Evolutionary conservation across 2,888 invertebrate species (phyloP).

Genomic region (Cosmorhoe ocellata): DNA sequence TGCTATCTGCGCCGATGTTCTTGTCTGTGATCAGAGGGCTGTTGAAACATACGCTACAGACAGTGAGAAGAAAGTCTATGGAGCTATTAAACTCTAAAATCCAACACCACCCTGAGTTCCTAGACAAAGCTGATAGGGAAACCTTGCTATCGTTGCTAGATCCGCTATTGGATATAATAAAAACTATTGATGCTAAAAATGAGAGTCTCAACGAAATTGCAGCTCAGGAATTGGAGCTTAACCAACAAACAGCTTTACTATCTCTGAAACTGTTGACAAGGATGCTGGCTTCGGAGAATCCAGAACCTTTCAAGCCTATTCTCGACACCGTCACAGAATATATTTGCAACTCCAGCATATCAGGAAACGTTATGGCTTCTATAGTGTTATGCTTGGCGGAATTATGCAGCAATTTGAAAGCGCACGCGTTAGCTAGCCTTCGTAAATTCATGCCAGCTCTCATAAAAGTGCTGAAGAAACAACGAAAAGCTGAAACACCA

Average conservation of each 20-base stretch:
- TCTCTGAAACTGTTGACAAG: conserved; percentile 92
- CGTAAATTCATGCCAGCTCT: conserved; percentile 90
- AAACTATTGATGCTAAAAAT: conserved; percentile 71
- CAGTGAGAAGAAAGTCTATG: conserved; percentile 90
- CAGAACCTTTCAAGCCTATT: conserved; percentile 87
- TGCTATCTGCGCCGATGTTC: conserved; percentile 91
- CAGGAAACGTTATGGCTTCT: conserved; percentile 87
- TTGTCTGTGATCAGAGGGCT: conserved; percentile 89
- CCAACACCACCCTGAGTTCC: conserved; percentile 85
- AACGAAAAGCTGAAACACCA: conserved; percentile 83
- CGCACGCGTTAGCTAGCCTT: conserved; percentile 88
- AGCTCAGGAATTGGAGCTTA: conserved; percentile 84
- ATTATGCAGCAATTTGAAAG: conserved; percentile 88
- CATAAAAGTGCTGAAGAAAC: conserved; percentile 84
- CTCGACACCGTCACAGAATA: conserved; percentile 86
- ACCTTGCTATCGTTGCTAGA: conserved; percentile 83
- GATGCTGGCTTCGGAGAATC: conserved; percentile 85
- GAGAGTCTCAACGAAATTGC: conserved; percentile 51
- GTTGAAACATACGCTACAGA: conserved; percentile 85
- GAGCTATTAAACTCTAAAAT: conserved; percentile 93
- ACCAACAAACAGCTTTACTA: conserved; percentile 92
- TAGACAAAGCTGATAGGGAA: conserved; percentile 74
- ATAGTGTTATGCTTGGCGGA: conserved; percentile 90
- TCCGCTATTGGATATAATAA: conserved; percentile 83
- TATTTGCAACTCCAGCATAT: conserved; percentile 73